These are phyloP conservation scores for Recurvirostra avosetta DNA, from an alignment of 2,113 vertebrate species.

Conservation along the genomic window DNA sequence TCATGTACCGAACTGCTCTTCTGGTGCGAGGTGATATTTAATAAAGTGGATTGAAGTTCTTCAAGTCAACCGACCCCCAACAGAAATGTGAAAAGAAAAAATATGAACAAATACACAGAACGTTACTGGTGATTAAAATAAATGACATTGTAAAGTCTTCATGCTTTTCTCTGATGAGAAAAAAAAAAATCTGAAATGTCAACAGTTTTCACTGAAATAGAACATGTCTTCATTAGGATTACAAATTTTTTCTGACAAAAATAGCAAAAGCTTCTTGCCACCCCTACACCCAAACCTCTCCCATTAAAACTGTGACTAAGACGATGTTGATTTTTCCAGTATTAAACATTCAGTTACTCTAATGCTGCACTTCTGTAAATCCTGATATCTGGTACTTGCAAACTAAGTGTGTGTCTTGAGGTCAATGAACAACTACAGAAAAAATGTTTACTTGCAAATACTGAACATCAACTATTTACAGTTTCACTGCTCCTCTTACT, in stretches of 20 bases:
- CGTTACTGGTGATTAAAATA: neutral
- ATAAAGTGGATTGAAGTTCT: neutral
- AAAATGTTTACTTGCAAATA: slow-evolving; percentile 86
- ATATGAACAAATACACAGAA: neutral
- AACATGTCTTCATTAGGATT: neutral
- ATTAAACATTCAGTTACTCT: slow-evolving; percentile 80
- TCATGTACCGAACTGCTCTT: neutral
- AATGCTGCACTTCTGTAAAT: slow-evolving; percentile 72
- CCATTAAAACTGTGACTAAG: slow-evolving; percentile 64
- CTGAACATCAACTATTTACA: slow-evolving; percentile 95
- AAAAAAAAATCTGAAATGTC: neutral
- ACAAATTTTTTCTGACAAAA: slow-evolving; percentile 68
- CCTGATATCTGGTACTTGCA: slow-evolving; percentile 69
- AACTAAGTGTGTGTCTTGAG: slow-evolving; percentile 71
- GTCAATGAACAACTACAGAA: slow-evolving; percentile 74
- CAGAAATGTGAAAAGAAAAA: neutral
- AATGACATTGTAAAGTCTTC: neutral
- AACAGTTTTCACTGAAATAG: slow-evolving; percentile 12
- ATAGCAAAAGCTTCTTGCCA: slow-evolving; percentile 59
- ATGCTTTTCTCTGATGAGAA: neutral
- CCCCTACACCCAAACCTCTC: slow-evolving; percentile 32
- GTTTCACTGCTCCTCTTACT: slow-evolving; percentile 79
- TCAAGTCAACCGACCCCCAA: neutral
- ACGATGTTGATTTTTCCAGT: slow-evolving; percentile 68
- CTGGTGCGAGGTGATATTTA: neutral